Conservation (phyloP, 2,888 invertebrate species). For the Plebejus anna region DNA sequence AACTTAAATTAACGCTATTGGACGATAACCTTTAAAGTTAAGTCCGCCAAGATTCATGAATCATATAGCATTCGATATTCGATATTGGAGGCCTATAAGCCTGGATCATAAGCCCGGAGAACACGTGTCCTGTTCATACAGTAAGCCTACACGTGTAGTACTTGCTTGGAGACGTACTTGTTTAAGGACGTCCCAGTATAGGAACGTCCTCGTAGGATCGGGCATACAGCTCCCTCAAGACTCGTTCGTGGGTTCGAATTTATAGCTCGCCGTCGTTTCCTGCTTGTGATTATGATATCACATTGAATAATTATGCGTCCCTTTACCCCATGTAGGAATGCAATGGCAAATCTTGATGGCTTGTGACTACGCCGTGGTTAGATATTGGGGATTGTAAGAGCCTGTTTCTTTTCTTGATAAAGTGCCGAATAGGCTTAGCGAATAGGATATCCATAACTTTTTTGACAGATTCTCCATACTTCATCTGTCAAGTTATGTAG, state of each 20-base stretch:
- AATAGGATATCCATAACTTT: no score
- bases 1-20: neutral
- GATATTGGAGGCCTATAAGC: neutral
- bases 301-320: neutral
- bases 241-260: constrained; percentile 1
- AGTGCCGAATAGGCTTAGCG: no score
- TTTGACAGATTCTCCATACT: no score
- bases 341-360: no score
- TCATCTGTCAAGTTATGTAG: no score
- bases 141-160: neutral
- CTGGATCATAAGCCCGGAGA: neutral
- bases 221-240: neutral
- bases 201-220: neutral
- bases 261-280: neutral
- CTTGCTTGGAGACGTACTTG: neutral
- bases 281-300: neutral
- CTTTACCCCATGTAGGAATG: neutral
- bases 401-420: no score
- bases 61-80: neutral
- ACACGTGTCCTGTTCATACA: neutral
- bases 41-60: neutral
- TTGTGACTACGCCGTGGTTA: no score
- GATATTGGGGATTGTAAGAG: neutral
- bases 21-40: neutral
- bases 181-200: neutral